phyloP scores from a whole-genome alignment of 2,888 invertebrate genomes.

The Acrobeloides nanus region DNA sequence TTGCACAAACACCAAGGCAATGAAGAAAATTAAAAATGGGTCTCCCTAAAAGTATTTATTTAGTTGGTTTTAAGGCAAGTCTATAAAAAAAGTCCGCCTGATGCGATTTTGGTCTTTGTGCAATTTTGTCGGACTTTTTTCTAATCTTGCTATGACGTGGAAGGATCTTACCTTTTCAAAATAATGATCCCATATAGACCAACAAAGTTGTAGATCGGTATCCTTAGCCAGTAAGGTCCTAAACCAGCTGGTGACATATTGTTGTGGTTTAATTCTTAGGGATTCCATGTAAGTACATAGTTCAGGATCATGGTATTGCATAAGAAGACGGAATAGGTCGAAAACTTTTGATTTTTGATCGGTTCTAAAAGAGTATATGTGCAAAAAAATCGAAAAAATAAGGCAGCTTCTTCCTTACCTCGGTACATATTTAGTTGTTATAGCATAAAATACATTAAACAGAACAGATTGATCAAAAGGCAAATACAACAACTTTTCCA shows the following conservation, averaged over 20 bases:
- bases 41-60: slow-evolving; percentile 66
- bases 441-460: slow-evolving; percentile 85
- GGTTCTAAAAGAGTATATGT: no score
- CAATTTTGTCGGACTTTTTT: no score
- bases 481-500: slow-evolving; percentile 66
- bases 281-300: slow-evolving; percentile 92
- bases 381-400: no score
- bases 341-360: slow-evolving; percentile 58
- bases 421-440: no score
- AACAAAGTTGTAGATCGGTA: slow-evolving; percentile 26
- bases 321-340: slow-evolving; percentile 67
- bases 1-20: slow-evolving; percentile 85
- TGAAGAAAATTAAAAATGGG: slow-evolving; percentile 88
- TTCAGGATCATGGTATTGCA: slow-evolving; percentile 95
- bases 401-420: no score
- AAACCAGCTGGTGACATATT: slow-evolving; percentile 65
- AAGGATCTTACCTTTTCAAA: slow-evolving; percentile 37
- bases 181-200: slow-evolving; percentile 40
- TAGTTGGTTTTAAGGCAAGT: no score
- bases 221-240: slow-evolving; percentile 32
- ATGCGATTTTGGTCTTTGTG: no score
- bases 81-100: no score
- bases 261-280: slow-evolving; percentile 81
- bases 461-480: slow-evolving; percentile 57
- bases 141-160: no score